phyloP scores from a whole-genome alignment of 2,888 invertebrate species.

The Melieria picta region DNA sequence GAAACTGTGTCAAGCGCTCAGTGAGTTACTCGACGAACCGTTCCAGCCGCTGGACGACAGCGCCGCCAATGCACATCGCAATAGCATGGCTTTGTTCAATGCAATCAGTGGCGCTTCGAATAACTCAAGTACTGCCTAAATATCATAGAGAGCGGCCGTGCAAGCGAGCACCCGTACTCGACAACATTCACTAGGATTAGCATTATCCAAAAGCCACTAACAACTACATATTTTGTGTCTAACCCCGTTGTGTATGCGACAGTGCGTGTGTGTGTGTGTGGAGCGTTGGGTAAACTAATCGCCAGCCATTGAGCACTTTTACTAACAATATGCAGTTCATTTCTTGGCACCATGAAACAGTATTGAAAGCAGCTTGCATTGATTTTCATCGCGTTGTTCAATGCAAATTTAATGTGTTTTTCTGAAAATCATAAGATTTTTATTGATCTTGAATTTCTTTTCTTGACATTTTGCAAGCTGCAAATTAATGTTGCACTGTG shows the following conservation, averaged over 20 bases:
- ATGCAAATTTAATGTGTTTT: too few relatives aligned
- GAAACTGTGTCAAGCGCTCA: slow-evolving; percentile 82
- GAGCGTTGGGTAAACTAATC: neutral
- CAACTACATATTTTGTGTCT: too few relatives aligned
- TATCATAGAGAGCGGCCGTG: slow-evolving; percentile 4
- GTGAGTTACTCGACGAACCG: slow-evolving; percentile 79
- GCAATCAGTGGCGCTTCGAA: slow-evolving; percentile 83
- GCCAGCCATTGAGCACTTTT: too few relatives aligned
- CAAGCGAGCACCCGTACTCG: neutral
- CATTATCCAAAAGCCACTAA: neutral
- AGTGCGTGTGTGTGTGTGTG: neutral
- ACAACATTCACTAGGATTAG: neutral
- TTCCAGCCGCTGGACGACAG: slow-evolving; percentile 68
- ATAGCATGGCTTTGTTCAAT: slow-evolving; percentile 80
- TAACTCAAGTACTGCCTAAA: slow-evolving; percentile 83
- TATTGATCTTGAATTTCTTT: too few relatives aligned
- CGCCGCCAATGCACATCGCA: slow-evolving; percentile 73
- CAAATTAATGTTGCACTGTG: too few relatives aligned
- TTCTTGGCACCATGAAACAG: neutral
- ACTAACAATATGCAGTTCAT: too few relatives aligned
- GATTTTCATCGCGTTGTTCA: neutral
- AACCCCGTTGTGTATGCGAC: neutral
- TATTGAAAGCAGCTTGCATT: neutral
- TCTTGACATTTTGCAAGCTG: too few relatives aligned
- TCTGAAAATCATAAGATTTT: too few relatives aligned